Conservation (phyloP, 2,797 vertebrate genomes). For the Anguilla obscura region DNA sequence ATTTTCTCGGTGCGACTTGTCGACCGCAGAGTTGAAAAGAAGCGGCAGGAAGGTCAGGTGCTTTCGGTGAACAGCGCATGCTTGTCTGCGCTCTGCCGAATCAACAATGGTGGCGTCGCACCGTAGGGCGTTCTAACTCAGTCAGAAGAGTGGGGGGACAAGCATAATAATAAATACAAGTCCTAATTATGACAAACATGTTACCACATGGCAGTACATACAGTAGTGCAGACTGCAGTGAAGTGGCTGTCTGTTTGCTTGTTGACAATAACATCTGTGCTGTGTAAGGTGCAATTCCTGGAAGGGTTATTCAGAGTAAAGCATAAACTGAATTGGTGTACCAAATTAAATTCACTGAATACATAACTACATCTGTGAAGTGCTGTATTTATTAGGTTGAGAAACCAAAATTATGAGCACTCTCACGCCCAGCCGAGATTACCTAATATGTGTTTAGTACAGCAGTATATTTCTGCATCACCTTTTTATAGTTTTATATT, state of each 20-base stretch:
- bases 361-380: not conserved
- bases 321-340: not conserved
- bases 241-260: not conserved
- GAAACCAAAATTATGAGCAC: not conserved
- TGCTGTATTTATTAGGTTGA: not conserved
- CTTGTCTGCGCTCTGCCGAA: no score
- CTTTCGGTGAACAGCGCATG: no score
- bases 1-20: no score
- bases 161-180: no score
- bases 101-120: no score
- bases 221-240: not conserved
- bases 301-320: not conserved
- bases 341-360: not conserved
- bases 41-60: no score
- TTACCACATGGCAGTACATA: not conserved
- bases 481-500: not conserved
- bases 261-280: not conserved
- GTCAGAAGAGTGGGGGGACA: no score
- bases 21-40: no score
- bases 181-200: not conserved
- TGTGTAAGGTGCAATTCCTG: not conserved
- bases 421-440: not conserved
- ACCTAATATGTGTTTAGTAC: not conserved
- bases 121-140: no score
- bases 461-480: not conserved